Conservation (phyloP, 2,113 vertebrate genomes). For the Aegypius monachus region DNA sequence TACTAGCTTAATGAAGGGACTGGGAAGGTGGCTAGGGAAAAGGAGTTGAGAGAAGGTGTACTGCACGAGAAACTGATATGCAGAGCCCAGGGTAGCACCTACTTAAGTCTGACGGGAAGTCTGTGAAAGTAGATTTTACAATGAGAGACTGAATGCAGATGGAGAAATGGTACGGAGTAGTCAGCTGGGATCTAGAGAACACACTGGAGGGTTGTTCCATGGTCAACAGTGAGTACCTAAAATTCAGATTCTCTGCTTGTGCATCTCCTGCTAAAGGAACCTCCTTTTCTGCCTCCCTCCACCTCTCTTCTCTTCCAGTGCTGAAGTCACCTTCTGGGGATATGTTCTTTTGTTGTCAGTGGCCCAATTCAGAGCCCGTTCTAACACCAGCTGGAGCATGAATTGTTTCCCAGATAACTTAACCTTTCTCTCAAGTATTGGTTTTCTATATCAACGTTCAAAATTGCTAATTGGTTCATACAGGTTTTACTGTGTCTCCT, state of each 20-base stretch:
- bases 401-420: neutral
- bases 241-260: neutral
- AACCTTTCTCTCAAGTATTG: neutral
- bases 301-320: neutral
- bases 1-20: neutral
- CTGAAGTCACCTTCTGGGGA: neutral
- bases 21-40: neutral
- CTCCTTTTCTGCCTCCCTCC: neutral
- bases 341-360: neutral
- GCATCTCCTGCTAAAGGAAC: neutral
- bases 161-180: neutral
- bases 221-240: neutral
- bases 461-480: neutral
- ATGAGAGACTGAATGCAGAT: neutral
- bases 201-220: neutral
- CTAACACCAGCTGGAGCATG: neutral
- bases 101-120: neutral
- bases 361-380: neutral
- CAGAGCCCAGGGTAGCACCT: neutral
- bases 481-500: neutral
- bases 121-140: neutral
- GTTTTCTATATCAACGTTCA: fast-evolving
- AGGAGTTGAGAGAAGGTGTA: neutral
- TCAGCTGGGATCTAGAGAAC: neutral
- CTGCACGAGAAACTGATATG: neutral